Percentiles rank a stretch among this genome's conserved stretches.
Conservation (phyloP, 2,797 vertebrate species). For the Chelon labrosus region DNA sequence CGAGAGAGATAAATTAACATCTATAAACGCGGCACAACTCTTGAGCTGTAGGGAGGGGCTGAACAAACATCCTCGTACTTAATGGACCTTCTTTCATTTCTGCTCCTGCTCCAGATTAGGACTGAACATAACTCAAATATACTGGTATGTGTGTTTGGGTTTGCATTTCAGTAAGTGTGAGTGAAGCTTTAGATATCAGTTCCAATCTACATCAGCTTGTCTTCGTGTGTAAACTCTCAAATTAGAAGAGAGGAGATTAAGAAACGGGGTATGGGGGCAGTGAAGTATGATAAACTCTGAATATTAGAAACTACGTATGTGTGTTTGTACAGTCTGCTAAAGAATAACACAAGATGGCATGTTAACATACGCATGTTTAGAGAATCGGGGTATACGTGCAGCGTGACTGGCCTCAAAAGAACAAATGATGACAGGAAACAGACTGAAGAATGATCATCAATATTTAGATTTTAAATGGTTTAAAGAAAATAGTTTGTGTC, state of each 20-base stretch:
- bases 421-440: no score
- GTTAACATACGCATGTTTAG: no score
- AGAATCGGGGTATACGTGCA: no score
- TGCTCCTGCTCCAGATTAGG: constrained; percentile 31
- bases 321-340: background rate
- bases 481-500: background rate
- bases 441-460: no score
- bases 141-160: background rate
- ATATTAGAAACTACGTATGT: background rate
- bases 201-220: constrained; percentile 25
- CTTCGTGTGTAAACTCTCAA: constrained; percentile 13
- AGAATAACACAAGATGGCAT: no score
- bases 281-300: no score
- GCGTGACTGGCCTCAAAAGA: no score
- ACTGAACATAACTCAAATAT: constrained; percentile 31
- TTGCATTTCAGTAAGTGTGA: background rate
- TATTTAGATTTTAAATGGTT: no score
- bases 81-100: constrained; percentile 38
- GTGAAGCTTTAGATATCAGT: constrained; percentile 10
- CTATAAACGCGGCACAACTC: constrained; percentile 12
- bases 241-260: constrained; percentile 20
- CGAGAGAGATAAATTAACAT: constrained; percentile 50
- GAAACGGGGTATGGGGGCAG: background rate
- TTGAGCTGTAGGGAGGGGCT: constrained; percentile 16
- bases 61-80: constrained; percentile 47